Conservation (phyloP, 1,140 invertebrate species). For the Theocolax elegans region DNA sequence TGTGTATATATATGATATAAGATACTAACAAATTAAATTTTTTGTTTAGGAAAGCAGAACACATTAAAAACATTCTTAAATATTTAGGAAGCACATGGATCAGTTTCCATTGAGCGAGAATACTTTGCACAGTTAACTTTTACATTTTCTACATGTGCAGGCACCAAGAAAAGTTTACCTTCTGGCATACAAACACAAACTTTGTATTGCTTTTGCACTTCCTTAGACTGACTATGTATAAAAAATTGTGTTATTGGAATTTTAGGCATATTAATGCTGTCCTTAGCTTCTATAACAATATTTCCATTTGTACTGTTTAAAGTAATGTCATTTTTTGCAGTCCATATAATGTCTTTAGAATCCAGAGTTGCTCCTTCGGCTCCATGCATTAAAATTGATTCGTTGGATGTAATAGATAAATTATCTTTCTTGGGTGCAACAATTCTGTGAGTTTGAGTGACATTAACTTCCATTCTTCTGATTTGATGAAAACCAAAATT, state of each 20-base stretch:
- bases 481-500: conserved; percentile 78
- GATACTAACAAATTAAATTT: background rate
- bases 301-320: conserved; percentile 84
- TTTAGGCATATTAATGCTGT: conserved; percentile 78
- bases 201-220: conserved; percentile 76
- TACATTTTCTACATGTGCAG: conserved; percentile 70
- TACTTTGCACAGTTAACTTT: conserved; percentile 74
- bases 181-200: conserved; percentile 89
- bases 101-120: conserved; percentile 71
- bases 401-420: conserved; percentile 74
- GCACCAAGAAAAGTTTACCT: conserved; percentile 83
- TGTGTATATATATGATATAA: conserved; percentile 13
- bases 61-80: background rate
- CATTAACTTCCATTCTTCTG: conserved; percentile 75
- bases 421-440: conserved; percentile 77
- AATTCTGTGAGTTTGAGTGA: conserved; percentile 78
- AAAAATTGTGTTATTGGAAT: conserved; percentile 74
- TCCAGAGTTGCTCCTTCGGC: conserved; percentile 75
- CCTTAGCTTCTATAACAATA: conserved; percentile 76
- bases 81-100: conserved; percentile 74
- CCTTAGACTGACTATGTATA: conserved; percentile 52
- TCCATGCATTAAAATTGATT: conserved; percentile 71
- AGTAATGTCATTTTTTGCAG: conserved; percentile 82
- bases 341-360: conserved; percentile 73
- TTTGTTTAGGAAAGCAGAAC: background rate